These are phyloP conservation scores for Brachionus rotundiformis DNA, from an alignment of 1,140 invertebrate species.

Conservation along the genomic window DNA sequence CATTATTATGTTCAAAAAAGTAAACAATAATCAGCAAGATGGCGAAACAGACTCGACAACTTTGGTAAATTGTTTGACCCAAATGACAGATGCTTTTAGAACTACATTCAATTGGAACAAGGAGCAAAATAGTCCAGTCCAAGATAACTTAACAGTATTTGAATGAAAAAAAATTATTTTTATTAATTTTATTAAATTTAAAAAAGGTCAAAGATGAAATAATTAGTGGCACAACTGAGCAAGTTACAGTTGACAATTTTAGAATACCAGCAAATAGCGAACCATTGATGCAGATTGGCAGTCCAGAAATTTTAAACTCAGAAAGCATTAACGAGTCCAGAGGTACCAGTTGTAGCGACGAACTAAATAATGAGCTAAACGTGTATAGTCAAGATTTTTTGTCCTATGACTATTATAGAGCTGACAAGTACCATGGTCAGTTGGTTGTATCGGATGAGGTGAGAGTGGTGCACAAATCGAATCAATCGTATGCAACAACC, in stretches of 20 bases:
- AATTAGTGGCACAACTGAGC: background rate
- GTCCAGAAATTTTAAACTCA: background rate
- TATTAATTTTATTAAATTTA: background rate
- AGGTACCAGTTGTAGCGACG: conserved; percentile 8
- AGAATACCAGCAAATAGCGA: background rate
- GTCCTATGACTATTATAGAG: background rate
- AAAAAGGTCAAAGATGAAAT: conserved; percentile 25
- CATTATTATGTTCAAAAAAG: conserved; percentile 42
- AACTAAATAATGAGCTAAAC: conserved; percentile 10
- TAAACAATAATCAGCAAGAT: background rate
- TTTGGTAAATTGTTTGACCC: background rate
- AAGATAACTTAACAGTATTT: conserved; percentile 20
- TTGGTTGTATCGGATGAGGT: background rate
- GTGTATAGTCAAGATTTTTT: conserved; percentile 16
- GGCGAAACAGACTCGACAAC: background rate
- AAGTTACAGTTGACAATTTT: conserved; percentile 15
- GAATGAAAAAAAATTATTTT: background rate
- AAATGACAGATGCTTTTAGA: background rate
- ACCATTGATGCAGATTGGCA: background rate
- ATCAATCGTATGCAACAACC: background rate
- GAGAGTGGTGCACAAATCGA: background rate
- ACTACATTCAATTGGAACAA: background rate
- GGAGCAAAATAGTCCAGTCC: background rate
- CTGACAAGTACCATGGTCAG: background rate
- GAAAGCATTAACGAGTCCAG: conserved; percentile 24